Evolutionary conservation across 2,888 invertebrate species (phyloP), one percentile per base, ranked within the genome.

Genomic region (Noctua fimbriata): DNA sequence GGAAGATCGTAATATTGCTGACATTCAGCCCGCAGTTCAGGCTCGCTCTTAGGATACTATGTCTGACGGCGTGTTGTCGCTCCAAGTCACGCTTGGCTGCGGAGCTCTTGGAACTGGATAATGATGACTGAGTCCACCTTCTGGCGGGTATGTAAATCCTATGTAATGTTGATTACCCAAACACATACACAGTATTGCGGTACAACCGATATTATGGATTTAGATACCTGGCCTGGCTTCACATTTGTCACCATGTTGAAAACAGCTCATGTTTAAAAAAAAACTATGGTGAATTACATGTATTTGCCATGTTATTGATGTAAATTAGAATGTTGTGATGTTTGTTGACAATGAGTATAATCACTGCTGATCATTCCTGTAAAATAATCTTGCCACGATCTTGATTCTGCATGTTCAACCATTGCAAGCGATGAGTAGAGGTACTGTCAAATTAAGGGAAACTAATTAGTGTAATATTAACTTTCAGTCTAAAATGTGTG

Each of bases 11-110:
- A 85, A 98, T 99, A 90, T 98, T 99, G 94, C 97, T 99, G 88
- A 97, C 98, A 83, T 97, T 99, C 95, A 99, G 99, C 94, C 99
- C 99, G 69, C 99, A 99, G 95, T 99, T 99, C 96, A 97, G 99
- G 86, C 97, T 99, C 84, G 99, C 99, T 70, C 97, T 99, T 89
- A 97, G 98, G 91, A 98, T 99, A 92, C 98, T 99, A 93, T 99
- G 99, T 96, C 97, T 99, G 97, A 98, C 98, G 69, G 97, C 98
- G 87, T 99, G 99, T 96, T 99, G 99, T 95, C 98, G 98, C 90
- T 98, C 98, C 92, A 98, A 98, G 94, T 98, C 98, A 83, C 98
- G 98, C 91, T 97, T 98, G 95, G 98, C 98, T 95, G 98, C 98
- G 87, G 98, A 98, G 95, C 97, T 99, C 83, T 97, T 98, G 92